Evolutionary conservation across 2,888 invertebrate species (phyloP), one percentile per base, ranked within the genome.

Genomic region (Tetramorium bicarinatum): DNA sequence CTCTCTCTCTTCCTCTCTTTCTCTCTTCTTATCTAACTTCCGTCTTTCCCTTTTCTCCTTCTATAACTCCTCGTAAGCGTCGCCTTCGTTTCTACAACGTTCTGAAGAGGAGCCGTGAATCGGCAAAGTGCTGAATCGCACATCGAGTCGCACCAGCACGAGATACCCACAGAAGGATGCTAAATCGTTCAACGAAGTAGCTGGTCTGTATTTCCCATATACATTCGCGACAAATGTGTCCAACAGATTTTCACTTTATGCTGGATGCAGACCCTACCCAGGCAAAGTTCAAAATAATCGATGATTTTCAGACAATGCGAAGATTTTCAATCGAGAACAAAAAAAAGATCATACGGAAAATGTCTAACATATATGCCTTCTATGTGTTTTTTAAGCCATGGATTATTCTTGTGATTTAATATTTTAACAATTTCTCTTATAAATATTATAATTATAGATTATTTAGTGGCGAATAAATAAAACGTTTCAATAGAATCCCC

Each of bases 71-170:
- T 54, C 82, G 71, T 85, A 83, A 85, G 71, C 79, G 80, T 75
- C 75, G 64, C 69, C 56, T 80, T 72, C 82, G 47, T 69, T 56
- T 77, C 83, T 59, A 77, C 79, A 86, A 64, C 66, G 83, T 87
- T 85, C 88, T 84, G 88, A 89, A 89, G 88, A 88, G 82, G 83
- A 83, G 76, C 83, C 74, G 18, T 80, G 71, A 86, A 87, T 71
- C 86, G 82, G 18, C 9, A 67, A 61, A 74, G 61, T 29, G 59
- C 74, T 74, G 74, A 77, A 71, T 34, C 71, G 77, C 44, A 21
- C 56, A 56, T 29, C 47, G 47, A 67, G 29, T 47, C 69, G 54
- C 76, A n/a, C 21, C 67, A 56, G n/a, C 44, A 34, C 29, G 7
- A 56, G 69, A 69, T 34, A 38, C 34, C 44, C 56, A 56, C 21